These are phyloP conservation scores for Campylorhamphus procurvoides DNA, from an alignment of 2,113 vertebrate genomes.

Conservation along the genomic window DNA sequence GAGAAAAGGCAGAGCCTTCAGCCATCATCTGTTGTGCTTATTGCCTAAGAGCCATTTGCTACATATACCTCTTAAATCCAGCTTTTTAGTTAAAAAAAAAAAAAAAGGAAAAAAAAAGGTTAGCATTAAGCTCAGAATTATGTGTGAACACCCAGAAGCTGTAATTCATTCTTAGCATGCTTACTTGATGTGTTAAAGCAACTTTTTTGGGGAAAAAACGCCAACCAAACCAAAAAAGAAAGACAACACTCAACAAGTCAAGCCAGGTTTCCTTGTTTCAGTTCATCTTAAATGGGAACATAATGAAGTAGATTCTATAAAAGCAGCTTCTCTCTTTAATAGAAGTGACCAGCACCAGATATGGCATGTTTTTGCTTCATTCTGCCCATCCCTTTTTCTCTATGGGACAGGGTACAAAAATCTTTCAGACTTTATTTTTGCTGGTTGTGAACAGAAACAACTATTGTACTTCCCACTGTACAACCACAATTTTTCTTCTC, in stretches of 20 bases:
- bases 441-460: not conserved
- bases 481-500: not conserved
- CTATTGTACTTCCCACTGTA: not conserved
- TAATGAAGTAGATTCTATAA: not conserved
- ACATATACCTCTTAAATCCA: not conserved
- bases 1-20: constrained; percentile 40
- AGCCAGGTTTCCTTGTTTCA: not conserved
- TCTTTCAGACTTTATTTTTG: not conserved
- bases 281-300: not conserved
- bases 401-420: not conserved
- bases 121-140: not conserved
- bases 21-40: not conserved
- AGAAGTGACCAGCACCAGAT: not conserved
- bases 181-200: not conserved
- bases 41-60: not conserved
- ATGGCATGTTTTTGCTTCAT: accelerated
- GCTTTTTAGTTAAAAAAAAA: not conserved
- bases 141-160: not conserved
- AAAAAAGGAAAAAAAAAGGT: not conserved
- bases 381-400: not conserved
- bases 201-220: not conserved
- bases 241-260: not conserved
- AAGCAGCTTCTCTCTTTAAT: not conserved
- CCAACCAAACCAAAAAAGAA: not conserved
- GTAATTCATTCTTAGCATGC: not conserved